Evolutionary conservation across 2,797 vertebrate genomes (phyloP).

Genomic region (Phoeniculus purpureus): DNA sequence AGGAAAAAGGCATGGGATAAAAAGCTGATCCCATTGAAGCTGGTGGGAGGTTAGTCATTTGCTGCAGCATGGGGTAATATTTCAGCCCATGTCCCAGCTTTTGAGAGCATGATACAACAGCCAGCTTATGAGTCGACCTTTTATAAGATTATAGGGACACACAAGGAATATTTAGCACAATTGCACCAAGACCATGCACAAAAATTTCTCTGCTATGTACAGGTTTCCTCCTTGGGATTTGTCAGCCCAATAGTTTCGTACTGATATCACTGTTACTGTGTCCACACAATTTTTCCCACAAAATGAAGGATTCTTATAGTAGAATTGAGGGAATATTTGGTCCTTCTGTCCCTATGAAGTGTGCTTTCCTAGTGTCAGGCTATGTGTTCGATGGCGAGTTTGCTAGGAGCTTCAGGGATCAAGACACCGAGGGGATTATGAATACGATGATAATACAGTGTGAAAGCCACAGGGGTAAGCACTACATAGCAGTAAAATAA

Average conservation of each 20-base stretch:
- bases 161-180: conserved; percentile 32
- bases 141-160: conserved; percentile 17
- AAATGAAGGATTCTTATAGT: not conserved
- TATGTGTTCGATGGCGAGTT: not conserved
- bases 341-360: not conserved
- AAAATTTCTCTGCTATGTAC: not conserved
- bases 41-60: not conserved
- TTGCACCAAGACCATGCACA: not conserved
- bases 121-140: not conserved
- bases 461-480: not conserved
- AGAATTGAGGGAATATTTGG: not conserved
- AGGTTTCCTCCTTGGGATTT: not conserved
- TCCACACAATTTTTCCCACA: not conserved
- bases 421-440: not conserved
- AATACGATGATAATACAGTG: not conserved
- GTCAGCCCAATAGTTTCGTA: not conserved
- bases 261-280: not conserved
- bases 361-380: not conserved
- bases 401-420: not conserved
- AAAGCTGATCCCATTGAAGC: not conserved
- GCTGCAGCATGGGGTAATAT: not conserved
- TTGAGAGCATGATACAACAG: not conserved
- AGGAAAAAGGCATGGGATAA: not conserved
- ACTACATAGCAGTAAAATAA: not conserved
- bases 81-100: not conserved